Evolutionary conservation across 2,888 invertebrate genomes (phyloP).

Genomic region (Sarcophaga subvicina): DNA sequence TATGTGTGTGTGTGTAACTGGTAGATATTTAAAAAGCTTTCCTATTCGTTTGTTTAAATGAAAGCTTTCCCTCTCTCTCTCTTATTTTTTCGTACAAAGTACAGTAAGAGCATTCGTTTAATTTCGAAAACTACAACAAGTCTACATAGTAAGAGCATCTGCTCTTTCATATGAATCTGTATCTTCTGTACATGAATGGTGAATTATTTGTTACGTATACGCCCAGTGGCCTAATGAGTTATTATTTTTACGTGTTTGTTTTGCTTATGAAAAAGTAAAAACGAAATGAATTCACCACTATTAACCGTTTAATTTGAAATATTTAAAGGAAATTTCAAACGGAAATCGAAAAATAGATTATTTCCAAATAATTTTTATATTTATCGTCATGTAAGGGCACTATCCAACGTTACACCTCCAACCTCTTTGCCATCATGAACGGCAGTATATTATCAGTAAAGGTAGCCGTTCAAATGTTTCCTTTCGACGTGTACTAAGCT

Average conservation of each 20-base stretch:
- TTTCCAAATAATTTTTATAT: too few relatives aligned
- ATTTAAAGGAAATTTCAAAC: background rate
- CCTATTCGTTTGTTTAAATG: background rate
- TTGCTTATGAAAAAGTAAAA: background rate
- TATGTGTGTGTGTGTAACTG: background rate
- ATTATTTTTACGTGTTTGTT: background rate
- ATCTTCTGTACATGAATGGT: background rate
- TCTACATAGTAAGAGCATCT: background rate
- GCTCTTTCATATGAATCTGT: too few relatives aligned
- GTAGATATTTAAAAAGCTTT: background rate
- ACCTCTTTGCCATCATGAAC: too few relatives aligned
- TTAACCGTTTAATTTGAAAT: background rate
- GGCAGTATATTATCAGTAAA: too few relatives aligned
- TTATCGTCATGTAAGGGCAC: too few relatives aligned
- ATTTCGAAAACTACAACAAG: background rate
- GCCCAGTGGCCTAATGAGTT: background rate
- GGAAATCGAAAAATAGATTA: background rate
- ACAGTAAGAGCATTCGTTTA: background rate
- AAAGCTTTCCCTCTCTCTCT: background rate
- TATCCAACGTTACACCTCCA: too few relatives aligned
- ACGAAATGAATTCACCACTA: background rate
- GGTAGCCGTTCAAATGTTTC: too few relatives aligned
- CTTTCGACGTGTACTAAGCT: rapidly evolving
- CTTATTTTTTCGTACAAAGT: background rate
- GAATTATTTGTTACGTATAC: background rate